A percentile compares a stretch with the other conserved stretches of the same genome.
Evolutionary conservation across 2,888 invertebrate species (phyloP).

Genomic region (Myopa tessellatipennis): DNA sequence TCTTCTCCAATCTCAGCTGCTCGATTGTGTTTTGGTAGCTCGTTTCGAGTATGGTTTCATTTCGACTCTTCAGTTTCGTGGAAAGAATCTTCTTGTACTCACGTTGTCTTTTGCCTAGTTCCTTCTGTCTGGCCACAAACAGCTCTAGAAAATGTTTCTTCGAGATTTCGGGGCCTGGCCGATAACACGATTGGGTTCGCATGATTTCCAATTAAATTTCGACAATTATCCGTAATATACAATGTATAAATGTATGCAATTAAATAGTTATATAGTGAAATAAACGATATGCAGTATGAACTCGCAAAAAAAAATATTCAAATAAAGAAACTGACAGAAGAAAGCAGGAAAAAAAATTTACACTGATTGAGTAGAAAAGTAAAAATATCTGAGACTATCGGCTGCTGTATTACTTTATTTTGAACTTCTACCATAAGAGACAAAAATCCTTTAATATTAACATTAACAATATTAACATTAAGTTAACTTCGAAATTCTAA

Average conservation of each 20-base stretch:
- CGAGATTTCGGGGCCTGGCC: conserved; percentile 27
- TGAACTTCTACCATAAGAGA: too few species aligned
- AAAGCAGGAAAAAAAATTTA: background rate
- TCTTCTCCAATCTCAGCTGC: conserved; percentile 58
- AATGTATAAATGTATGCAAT: too few species aligned
- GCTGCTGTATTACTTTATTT: too few species aligned
- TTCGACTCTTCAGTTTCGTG: conserved; percentile 57
- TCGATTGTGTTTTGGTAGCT: conserved; percentile 60
- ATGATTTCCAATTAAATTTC: background rate
- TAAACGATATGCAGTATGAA: too few species aligned
- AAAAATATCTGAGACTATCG: too few species aligned
- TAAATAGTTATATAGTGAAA: too few species aligned
- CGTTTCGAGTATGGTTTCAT: conserved; percentile 60
- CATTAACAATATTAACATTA: too few species aligned
- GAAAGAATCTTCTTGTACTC: conserved; percentile 63
- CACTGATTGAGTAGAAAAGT: too few species aligned
- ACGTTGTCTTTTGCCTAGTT: conserved; percentile 62
- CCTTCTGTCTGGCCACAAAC: conserved; percentile 59
- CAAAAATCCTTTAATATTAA: too few species aligned
- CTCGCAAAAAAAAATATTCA: background rate
- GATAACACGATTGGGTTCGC: background rate
- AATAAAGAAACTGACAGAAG: background rate
- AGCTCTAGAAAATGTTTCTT: conserved; percentile 55
- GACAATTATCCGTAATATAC: background rate
- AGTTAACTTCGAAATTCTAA: too few species aligned